phyloP scores from a whole-genome alignment of 2,113 vertebrate genomes.

The Nematolebias whitei region DNA sequence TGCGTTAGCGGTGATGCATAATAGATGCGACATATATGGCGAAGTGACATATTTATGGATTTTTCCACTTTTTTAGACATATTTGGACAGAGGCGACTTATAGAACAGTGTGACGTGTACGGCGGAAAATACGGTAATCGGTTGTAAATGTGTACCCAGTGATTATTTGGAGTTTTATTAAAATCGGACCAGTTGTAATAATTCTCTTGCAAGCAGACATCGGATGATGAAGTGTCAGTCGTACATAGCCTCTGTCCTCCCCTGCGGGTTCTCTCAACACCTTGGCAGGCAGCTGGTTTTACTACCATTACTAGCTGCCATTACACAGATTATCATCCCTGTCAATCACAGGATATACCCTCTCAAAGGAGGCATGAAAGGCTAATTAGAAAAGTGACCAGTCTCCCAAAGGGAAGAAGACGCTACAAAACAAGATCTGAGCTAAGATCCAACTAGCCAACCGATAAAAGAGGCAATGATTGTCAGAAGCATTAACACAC shows the following conservation, averaged over 20 bases:
- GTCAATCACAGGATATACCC: conserved; percentile 61
- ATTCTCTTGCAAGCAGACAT: no score
- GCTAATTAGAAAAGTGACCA: conserved; percentile 53
- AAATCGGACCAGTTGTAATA: no score
- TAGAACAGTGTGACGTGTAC: no score
- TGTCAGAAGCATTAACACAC: neutral
- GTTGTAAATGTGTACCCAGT: no score
- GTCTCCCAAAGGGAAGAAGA: conserved; percentile 1
- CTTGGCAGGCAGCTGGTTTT: conserved; percentile 66
- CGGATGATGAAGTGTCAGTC: neutral
- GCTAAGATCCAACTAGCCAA: neutral
- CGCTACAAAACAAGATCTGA: neutral
- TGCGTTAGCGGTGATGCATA: no score
- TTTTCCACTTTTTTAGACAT: no score
- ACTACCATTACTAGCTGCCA: conserved; percentile 30
- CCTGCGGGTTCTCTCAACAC: conserved; percentile 60
- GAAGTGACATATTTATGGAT: no score
- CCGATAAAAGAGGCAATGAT: neutral
- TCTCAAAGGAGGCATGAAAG: conserved; percentile 28
- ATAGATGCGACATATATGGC: no score
- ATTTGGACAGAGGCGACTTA: no score
- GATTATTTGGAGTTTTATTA: no score
- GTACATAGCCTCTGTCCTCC: conserved; percentile 5
- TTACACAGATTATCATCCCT: conserved; percentile 71
- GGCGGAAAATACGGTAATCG: no score